Conservation (phyloP, 2,113 vertebrate genomes). For the Hypanus sabinus region DNA sequence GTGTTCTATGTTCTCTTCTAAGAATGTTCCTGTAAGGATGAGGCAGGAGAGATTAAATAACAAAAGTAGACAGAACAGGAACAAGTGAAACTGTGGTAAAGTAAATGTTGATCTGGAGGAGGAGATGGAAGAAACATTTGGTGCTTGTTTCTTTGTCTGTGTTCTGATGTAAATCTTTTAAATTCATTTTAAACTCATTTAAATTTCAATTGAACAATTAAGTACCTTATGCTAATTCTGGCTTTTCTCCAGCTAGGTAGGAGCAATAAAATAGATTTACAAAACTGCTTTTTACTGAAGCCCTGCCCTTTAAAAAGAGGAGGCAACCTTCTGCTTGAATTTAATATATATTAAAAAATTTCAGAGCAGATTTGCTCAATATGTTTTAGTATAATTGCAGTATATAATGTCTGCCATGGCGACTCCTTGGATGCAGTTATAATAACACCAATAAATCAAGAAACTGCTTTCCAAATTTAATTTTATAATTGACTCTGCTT, state of each 20-base stretch:
- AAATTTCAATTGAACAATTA: background rate
- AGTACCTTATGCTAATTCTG: background rate
- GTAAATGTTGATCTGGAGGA: too few relatives aligned
- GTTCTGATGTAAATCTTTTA: background rate
- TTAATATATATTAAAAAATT: background rate
- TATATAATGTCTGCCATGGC: background rate
- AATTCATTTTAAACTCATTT: background rate
- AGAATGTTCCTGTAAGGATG: too few relatives aligned
- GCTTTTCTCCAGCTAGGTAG: background rate
- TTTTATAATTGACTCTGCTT: background rate
- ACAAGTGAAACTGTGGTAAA: too few relatives aligned
- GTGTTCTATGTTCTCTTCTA: too few relatives aligned
- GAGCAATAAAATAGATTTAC: background rate
- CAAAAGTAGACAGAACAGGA: too few relatives aligned
- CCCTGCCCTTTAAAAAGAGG: background rate
- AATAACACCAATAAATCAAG: constrained; percentile 4
- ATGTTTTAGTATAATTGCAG: background rate
- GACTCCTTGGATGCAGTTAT: background rate
- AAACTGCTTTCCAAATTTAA: background rate
- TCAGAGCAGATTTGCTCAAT: background rate
- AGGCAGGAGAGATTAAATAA: too few relatives aligned
- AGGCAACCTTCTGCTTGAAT: background rate
- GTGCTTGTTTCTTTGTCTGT: background rate
- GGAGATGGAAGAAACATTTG: background rate
- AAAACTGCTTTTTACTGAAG: constrained; percentile 5